Base-by-base conservation (phyloP, 2,888 invertebrate species). In the Polyommatus icarus region DNA sequence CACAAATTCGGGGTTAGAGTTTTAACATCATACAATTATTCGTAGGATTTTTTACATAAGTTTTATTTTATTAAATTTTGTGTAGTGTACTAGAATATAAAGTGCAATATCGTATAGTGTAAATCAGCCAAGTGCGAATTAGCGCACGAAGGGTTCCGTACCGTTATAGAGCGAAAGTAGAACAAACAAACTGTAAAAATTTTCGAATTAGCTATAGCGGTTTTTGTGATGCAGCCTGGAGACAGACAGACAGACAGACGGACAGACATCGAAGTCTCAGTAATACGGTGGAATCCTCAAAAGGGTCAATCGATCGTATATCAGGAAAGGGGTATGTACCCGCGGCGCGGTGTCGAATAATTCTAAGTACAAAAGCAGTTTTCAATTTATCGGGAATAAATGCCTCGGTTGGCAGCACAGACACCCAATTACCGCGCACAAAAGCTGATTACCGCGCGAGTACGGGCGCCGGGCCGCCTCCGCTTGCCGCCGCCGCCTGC, bases 341-440 rank as follows among this genome's bases (percentile, higher is more conserved):
- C 88, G 87, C 88, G 89, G 88, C 88, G 87, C 88, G 89, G 88
- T 86, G 88, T 88, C 87, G 86, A 89, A 88, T 87, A 89, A 90
- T 91, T 90, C 88, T 85, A 88, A 87, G 89, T 89, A 91, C 90
- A 92, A 91, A 79, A 91, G 91, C 90, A 92, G 90, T 91, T 93
- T 93, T 92, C 91, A 93, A 93, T 93, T 93, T 93, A 93, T 92
- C 89, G 90, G 89, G 90, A 91, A 92, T 93, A 93, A 94, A 94
- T 92, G 93, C 91, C 90, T 89, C 89, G 91, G 91, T 91, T 92
- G 93, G 91, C 91, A 92, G 92, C 92, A 93, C 92, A 93, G 92
- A 92, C 93, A 93, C 92, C 93, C 93, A 93, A 93, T 93, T 93
- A 93, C 91, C 87, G 90, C 87, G 88, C 92, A 94, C 92, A 93